Evolutionary conservation across 2,113 vertebrate species (phyloP).

Genomic region (Percopsis transmontana): DNA sequence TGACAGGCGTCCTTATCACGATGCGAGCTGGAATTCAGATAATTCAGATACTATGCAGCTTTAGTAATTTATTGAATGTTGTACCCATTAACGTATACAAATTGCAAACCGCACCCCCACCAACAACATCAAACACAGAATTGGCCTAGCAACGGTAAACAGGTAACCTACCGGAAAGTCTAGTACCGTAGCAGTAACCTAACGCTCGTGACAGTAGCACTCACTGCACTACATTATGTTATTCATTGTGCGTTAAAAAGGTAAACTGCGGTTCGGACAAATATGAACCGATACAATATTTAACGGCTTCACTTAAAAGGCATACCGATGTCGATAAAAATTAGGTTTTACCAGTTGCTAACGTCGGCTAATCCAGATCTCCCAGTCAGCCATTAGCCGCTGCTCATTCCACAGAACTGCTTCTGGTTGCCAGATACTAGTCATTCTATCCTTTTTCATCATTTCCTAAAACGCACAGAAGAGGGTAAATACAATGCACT

Average conservation of each 20-base stretch:
- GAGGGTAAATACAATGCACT: no score
- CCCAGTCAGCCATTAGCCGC: slow-evolving; percentile 60
- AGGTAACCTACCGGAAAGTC: slow-evolving; percentile 57
- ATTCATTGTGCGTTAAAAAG: not conserved
- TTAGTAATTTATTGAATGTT: not conserved
- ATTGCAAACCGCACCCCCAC: slow-evolving; percentile 3
- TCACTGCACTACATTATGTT: not conserved
- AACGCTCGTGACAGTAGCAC: not conserved
- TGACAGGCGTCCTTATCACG: not conserved
- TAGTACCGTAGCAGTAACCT: slow-evolving; percentile 48
- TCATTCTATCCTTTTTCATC: no score
- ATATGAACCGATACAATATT: not conserved
- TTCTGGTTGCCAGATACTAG: no score
- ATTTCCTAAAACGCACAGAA: no score
- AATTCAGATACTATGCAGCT: not conserved
- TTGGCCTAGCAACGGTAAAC: slow-evolving; percentile 78
- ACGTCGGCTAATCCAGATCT: slow-evolving; percentile 23
- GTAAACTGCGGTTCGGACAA: not conserved
- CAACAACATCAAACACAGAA: slow-evolving; percentile 23
- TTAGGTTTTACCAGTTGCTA: slow-evolving; percentile 4
- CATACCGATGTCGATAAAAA: not conserved
- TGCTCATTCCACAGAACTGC: slow-evolving; percentile 13
- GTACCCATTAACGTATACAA: slow-evolving; percentile 6
- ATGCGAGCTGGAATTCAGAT: slow-evolving; percentile 7
- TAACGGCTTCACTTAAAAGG: not conserved